These are phyloP conservation scores for Platichthys stellatus DNA, from an alignment of 2,113 vertebrate species.

Conservation along the genomic window DNA sequence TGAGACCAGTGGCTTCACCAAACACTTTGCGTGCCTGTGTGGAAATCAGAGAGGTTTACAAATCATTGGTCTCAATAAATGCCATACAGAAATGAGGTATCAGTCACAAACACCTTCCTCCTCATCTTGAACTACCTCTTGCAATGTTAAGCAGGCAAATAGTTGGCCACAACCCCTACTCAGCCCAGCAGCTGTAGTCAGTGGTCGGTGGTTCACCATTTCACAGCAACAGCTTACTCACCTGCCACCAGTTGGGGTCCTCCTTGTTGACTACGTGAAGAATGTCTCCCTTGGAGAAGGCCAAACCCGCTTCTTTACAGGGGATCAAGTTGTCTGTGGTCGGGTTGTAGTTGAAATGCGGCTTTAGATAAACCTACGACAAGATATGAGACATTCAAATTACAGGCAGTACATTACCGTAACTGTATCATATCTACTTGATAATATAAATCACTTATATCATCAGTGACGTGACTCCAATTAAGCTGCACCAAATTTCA, in stretches of 20 bases:
- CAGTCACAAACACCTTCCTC: not conserved
- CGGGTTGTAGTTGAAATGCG: conserved; percentile 98
- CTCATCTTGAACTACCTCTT: not conserved
- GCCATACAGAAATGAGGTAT: not conserved
- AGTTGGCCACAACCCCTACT: not conserved
- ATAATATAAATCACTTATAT: too few relatives aligned
- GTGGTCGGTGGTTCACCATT: not conserved
- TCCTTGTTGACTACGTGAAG: conserved; percentile 97
- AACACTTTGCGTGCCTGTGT: conserved; percentile 89
- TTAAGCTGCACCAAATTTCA: too few relatives aligned
- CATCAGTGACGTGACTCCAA: too few relatives aligned
- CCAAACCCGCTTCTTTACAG: conserved; percentile 96
- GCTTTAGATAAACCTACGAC: conserved; percentile 92
- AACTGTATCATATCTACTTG: not conserved
- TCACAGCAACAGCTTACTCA: conserved; percentile 65
- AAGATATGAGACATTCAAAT: not conserved
- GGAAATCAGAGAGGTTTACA: not conserved
- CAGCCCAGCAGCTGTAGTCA: not conserved
- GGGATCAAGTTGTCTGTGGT: conserved; percentile 95
- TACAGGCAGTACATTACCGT: not conserved
- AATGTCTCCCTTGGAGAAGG: conserved; percentile 95
- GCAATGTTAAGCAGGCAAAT: not conserved
- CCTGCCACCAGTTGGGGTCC: conserved; percentile 99
- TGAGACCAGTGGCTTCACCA: conserved; percentile 93
- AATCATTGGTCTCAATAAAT: not conserved